A percentile compares a stretch with the other conserved stretches of the same genome.
Conservation (phyloP, 2,797 vertebrate genomes). For the Bryconaethiops microstoma region DNA sequence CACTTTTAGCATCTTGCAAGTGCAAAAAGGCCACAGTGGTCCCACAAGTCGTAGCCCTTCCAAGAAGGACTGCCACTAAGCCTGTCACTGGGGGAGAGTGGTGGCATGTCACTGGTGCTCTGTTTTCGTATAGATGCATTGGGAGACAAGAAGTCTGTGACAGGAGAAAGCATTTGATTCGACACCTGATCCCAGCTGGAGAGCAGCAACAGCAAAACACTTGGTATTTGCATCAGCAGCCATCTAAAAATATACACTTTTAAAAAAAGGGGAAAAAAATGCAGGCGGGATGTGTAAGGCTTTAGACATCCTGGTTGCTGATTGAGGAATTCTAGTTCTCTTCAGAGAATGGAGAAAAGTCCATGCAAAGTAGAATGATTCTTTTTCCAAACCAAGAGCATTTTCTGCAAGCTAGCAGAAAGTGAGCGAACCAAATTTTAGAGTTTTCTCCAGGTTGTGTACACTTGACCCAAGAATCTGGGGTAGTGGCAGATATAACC, state of each 20-base stretch:
- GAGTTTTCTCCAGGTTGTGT: constrained; percentile 15
- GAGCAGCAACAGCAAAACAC: constrained; percentile 64
- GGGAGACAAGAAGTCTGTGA: constrained; percentile 71
- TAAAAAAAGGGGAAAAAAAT: constrained; percentile 39
- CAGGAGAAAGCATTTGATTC: constrained; percentile 74
- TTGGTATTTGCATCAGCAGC: constrained; percentile 62
- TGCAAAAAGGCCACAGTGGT: constrained; percentile 56
- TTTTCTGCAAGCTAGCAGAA: constrained; percentile 10
- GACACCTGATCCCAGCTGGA: constrained; percentile 71
- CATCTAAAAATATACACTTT: constrained; percentile 72
- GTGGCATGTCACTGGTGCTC: constrained; percentile 66
- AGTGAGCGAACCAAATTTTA: not conserved
- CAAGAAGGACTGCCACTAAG: constrained; percentile 61
- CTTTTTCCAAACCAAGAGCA: not conserved
- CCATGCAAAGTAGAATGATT: constrained; percentile 17
- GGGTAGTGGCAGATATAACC: constrained; percentile 5
- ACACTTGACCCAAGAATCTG: constrained; percentile 2
- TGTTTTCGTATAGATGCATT: constrained; percentile 76
- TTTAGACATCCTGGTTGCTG: constrained; percentile 70
- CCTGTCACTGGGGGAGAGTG: constrained; percentile 65
- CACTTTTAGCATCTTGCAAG: constrained; percentile 28
- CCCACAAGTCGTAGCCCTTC: constrained; percentile 65
- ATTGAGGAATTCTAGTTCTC: constrained; percentile 60
- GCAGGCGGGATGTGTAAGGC: constrained; percentile 66
- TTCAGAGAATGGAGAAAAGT: constrained; percentile 34